Evolutionary conservation across 2,888 invertebrate genomes (phyloP).

Genomic region (Halictus ligatus): DNA sequence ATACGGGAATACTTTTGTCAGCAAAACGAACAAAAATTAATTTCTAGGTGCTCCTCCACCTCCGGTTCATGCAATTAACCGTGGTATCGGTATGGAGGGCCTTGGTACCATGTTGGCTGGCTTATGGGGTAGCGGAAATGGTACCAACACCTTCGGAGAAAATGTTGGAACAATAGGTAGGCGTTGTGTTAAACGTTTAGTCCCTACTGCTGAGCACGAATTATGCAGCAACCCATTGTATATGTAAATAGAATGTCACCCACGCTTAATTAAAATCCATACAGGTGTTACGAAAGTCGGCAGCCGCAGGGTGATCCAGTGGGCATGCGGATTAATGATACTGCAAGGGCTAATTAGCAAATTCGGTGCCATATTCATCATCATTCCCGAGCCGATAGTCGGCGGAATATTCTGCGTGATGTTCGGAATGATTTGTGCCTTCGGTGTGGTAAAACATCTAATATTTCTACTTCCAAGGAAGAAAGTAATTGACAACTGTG

Average conservation of each 20-base stretch:
- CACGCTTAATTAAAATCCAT: not conserved
- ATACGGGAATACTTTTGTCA: not conserved
- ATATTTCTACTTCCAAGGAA: not conserved
- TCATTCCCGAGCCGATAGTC: conserved; percentile 92
- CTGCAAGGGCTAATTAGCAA: conserved; percentile 91
- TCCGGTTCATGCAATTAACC: conserved; percentile 94
- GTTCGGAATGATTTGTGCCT: conserved; percentile 93
- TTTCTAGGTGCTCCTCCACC: conserved; percentile 90
- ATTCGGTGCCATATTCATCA: conserved; percentile 91
- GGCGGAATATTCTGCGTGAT: conserved; percentile 93
- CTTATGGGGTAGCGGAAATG: conserved; percentile 94
- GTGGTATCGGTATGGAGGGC: conserved; percentile 94
- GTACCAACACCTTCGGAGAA: conserved; percentile 95
- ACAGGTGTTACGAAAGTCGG: conserved; percentile 87
- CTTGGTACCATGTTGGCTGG: conserved; percentile 94
- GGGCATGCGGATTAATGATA: conserved; percentile 91
- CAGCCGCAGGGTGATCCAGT: conserved; percentile 92
- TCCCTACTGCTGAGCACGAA: too few relatives aligned
- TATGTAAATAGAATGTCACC: too few relatives aligned
- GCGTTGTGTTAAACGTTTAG: too few relatives aligned
- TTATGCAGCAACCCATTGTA: too few relatives aligned
- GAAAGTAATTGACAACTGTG: not conserved
- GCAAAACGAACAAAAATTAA: not conserved
- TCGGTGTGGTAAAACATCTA: conserved; percentile 85
- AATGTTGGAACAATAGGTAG: conserved; percentile 94